These are phyloP conservation scores for Hylaeus volcanicus DNA, from an alignment of 1,140 invertebrate genomes.

Conservation along the genomic window DNA sequence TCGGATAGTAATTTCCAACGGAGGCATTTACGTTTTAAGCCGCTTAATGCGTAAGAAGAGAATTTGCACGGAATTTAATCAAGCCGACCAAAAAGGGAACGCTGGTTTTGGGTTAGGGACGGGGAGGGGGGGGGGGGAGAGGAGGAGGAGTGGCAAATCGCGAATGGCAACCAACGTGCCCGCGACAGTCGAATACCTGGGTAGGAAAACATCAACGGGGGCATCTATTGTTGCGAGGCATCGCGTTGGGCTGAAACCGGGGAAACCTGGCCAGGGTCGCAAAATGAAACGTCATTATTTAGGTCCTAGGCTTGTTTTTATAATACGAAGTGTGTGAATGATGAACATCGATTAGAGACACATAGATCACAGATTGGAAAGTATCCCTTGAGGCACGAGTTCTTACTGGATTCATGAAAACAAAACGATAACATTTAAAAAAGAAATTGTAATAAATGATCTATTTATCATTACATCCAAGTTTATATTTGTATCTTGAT, in stretches of 20 bases:
- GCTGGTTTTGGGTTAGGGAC: neutral
- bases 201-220: conserved; percentile 31
- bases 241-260: neutral
- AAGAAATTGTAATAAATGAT: too few relatives aligned
- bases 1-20: conserved; percentile 56
- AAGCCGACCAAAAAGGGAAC: conserved; percentile 47
- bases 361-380: too few relatives aligned
- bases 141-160: conserved; percentile 21
- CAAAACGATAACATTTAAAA: too few relatives aligned
- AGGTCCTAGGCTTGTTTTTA: too few relatives aligned
- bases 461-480: too few relatives aligned
- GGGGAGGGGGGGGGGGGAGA: neutral
- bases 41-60: conserved; percentile 64
- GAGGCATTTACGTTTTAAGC: conserved; percentile 62
- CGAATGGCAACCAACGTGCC: conserved; percentile 35
- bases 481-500: too few relatives aligned
- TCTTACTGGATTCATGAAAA: too few relatives aligned
- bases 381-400: too few relatives aligned
- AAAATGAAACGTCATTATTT: too few relatives aligned
- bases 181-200: conserved; percentile 36
- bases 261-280: too few relatives aligned
- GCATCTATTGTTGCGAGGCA: conserved; percentile 10
- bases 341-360: too few relatives aligned
- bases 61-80: conserved; percentile 67
- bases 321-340: too few relatives aligned